These are phyloP conservation scores for Chionodraco myersi DNA, from an alignment of 2,113 vertebrate genomes.

Conservation along the genomic window DNA sequence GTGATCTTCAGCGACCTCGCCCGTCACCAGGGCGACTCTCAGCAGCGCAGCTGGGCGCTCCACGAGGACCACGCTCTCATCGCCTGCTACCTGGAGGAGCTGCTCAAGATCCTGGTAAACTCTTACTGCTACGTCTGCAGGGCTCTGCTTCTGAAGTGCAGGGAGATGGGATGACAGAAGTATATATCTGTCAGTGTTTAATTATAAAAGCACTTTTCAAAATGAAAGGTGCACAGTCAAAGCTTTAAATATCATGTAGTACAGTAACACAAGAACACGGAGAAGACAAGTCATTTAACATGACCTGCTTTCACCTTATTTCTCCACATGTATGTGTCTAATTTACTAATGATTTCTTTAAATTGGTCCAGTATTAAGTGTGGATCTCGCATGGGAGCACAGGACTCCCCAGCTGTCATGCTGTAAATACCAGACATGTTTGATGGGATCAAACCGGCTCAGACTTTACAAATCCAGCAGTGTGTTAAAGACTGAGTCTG, in stretches of 20 bases:
- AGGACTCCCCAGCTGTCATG: conserved; percentile 39
- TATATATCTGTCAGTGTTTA: neutral
- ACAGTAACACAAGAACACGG: neutral
- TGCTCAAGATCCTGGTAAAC: conserved; percentile 93
- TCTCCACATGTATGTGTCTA: too few relatives aligned
- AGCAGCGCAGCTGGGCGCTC: conserved; percentile 94
- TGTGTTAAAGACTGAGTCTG: conserved; percentile 39
- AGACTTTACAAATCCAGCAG: conserved; percentile 47
- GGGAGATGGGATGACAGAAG: neutral
- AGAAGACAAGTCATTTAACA: too few relatives aligned
- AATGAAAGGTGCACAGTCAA: neutral
- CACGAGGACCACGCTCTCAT: conserved; percentile 85
- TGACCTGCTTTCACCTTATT: too few relatives aligned
- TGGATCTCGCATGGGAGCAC: conserved; percentile 21
- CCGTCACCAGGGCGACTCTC: conserved; percentile 92
- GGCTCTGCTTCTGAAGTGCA: neutral
- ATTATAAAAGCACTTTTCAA: neutral
- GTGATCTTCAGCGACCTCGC: conserved; percentile 96
- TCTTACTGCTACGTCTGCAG: too few relatives aligned
- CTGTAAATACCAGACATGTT: conserved; percentile 54
- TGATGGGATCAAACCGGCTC: conserved; percentile 66
- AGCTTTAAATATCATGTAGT: neutral
- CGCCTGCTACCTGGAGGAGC: conserved; percentile 84
- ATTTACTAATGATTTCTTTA: too few relatives aligned
- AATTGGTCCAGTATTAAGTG: neutral